Base-by-base conservation (phyloP, 2,797 vertebrate species). In the Nannoperca obscura region DNA sequence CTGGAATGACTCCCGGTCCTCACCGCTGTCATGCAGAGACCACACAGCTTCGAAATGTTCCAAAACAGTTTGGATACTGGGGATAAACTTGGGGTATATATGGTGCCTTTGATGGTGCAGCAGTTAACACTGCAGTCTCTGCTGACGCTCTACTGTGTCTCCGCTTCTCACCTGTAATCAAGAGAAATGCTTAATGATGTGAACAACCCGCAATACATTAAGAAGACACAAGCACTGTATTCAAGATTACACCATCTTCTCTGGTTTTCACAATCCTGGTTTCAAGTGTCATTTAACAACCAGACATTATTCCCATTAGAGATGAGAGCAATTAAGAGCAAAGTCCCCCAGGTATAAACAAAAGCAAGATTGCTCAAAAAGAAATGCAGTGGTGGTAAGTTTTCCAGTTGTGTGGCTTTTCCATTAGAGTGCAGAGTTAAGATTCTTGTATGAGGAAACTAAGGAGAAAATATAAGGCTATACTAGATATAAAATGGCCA, bases 1-100 rank as follows among this genome's bases (percentile, higher is more conserved):
- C 67, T 90, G 86, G 83, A 90, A 82, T 5, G n/a, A 78, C 79
- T 90, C 84, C 83, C 86, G 80, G 86, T 63, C 74, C 57, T 83
- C 74, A 71, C 69, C 74, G 58, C 74, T 72, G 72, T 78, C 72
- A 73, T 73, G 74, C 54, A 27, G 76, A 83, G 88, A 87, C 88
- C 88, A 85, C 86, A 89, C 85, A 83, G 78, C 80, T 66, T 62
- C 74, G 64, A 71, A 85, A 84, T 80, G 69, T 85, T 84, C 87
- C 75, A 76, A 86, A 90, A 84, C 82, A 86, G 83, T 44, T 3
- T 15, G 73, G 71, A 70, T 69, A 53, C 8, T n/a, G 47, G 36
- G 79, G 74, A 65, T 81, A 69, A 81, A 84, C 78, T 22, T 7
- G 20, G 62, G 61, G 59, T 65, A 50, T 63, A 54, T 49, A 19